Conservation (phyloP, 2,113 vertebrate species). For the human (Homo sapiens) region GRCh38 chrX:139736501-139737000, state of each 20-base stretch:
- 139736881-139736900: not conserved
- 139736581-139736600: not conserved
- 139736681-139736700: not conserved
- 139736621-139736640: not conserved
- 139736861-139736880: not conserved
- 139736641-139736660: not conserved
- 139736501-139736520: not conserved
- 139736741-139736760: not conserved
- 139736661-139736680: conserved; percentile 32
- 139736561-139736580: conserved; percentile 3
- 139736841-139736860: not conserved
- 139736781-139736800: not conserved
- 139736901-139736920: not conserved
- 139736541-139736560: conserved; percentile 30
- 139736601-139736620: not conserved
- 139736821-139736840: not conserved
- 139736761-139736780: not conserved
- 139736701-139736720: not conserved
- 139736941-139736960: conserved; percentile 7
- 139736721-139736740: not conserved
- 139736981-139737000: not conserved
- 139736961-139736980: not conserved
- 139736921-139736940: not conserved
- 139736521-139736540: conserved; percentile 38
- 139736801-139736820: not conserved